Evolutionary conservation across 92 coral and sea anemone genomes (phyloP).

Genomic region (Palythoa caribaeorum): DNA sequence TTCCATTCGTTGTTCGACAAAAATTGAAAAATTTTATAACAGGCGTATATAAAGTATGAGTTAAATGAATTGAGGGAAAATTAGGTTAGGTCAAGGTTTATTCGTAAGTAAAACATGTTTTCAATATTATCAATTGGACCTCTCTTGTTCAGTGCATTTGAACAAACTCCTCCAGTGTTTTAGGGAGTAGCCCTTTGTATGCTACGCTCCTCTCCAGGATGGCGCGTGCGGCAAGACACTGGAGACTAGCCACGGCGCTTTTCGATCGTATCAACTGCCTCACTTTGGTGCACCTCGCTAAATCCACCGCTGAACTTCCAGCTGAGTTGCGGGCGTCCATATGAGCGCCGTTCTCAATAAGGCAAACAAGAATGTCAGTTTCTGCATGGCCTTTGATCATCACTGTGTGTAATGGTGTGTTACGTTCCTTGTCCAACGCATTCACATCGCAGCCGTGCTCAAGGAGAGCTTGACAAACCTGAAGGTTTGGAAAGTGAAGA

Average conservation of each 20-base stretch:
- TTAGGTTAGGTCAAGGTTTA: too few species aligned
- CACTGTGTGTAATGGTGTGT: slow-evolving; percentile 75
- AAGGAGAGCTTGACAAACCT: slow-evolving; percentile 70
- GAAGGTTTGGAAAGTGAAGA: slow-evolving; percentile 79
- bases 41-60: too few species aligned
- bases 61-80: too few species aligned
- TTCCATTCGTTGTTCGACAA: too few species aligned
- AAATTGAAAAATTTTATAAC: too few species aligned
- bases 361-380: slow-evolving; percentile 64
- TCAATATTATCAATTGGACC: too few species aligned
- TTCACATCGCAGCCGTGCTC: slow-evolving; percentile 73
- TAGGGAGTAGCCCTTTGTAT: slow-evolving; percentile 71
- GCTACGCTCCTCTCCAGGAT: slow-evolving; percentile 50
- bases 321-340: slow-evolving; percentile 75
- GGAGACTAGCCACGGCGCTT: slow-evolving; percentile 72
- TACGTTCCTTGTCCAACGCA: slow-evolving; percentile 64
- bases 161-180: slow-evolving; percentile 72
- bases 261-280: slow-evolving; percentile 60
- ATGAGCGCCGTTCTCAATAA: slow-evolving; percentile 71
- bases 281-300: slow-evolving; percentile 74
- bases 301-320: slow-evolving; percentile 70
- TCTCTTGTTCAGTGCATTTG: slow-evolving; percentile 62
- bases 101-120: too few species aligned
- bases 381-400: slow-evolving; percentile 86
- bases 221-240: slow-evolving; percentile 76